phyloP scores from a whole-genome alignment of 2,113 vertebrate genomes.

The Buteo buteo region DNA sequence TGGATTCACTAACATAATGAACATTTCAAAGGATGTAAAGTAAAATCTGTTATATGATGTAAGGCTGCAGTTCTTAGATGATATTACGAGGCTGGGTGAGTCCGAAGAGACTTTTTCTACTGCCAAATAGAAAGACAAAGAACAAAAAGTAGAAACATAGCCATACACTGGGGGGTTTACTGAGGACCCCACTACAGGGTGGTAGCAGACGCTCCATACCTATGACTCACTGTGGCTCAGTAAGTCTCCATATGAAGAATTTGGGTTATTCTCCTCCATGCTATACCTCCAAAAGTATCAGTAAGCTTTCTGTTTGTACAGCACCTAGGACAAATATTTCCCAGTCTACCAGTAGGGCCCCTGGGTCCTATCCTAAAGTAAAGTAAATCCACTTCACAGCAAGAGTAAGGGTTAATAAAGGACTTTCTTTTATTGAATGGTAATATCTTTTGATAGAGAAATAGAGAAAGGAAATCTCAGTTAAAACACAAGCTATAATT shows the following conservation, averaged over 20 bases:
- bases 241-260: background rate
- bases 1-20: slow-evolving; percentile 27
- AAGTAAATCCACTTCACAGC: background rate
- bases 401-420: background rate
- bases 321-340: background rate
- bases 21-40: background rate
- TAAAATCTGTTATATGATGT: background rate
- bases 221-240: background rate
- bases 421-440: background rate
- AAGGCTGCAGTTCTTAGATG: background rate
- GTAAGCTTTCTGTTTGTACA: background rate
- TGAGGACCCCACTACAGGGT: background rate
- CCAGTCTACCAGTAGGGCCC: background rate
- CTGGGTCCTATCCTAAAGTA: background rate
- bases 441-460: background rate
- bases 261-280: background rate
- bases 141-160: background rate
- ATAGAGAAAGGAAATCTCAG: background rate
- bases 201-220: background rate
- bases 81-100: background rate
- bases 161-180: background rate
- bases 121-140: background rate
- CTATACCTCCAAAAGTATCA: background rate
- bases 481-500: slow-evolving; percentile 8
- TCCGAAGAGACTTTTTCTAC: background rate